phyloP scores from a whole-genome alignment of 2,888 invertebrate genomes.

The Papilio gigon region DNA sequence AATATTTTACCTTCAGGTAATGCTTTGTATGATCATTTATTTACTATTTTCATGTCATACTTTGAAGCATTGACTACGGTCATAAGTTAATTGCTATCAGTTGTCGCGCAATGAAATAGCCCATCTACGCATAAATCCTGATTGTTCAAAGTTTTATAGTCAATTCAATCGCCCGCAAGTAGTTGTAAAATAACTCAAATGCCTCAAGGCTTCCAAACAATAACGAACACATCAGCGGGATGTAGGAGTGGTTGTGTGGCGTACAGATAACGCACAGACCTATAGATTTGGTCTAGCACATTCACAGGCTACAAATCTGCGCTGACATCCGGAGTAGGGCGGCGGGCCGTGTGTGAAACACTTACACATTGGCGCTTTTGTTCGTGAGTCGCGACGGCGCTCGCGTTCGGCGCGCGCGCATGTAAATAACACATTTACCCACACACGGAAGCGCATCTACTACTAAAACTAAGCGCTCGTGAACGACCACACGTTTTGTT shows the following conservation, averaged over 20 bases:
- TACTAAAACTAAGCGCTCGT: conserved; percentile 64
- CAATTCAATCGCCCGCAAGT: conserved; percentile 66
- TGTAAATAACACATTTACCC: conserved; percentile 47
- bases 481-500: conserved; percentile 71
- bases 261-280: conserved; percentile 67
- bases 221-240: conserved; percentile 50
- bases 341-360: conserved; percentile 57
- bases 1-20: not conserved
- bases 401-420: conserved; percentile 52
- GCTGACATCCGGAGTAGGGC: conserved; percentile 80
- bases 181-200: conserved; percentile 72
- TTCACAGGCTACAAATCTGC: conserved; percentile 76
- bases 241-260: conserved; percentile 58
- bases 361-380: conserved; percentile 61
- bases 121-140: conserved; percentile 66
- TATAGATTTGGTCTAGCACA: conserved; percentile 77
- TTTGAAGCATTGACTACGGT: conserved; percentile 64
- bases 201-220: conserved; percentile 62
- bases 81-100: conserved; percentile 67
- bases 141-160: conserved; percentile 74
- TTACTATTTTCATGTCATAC: conserved; percentile 47
- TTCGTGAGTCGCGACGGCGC: conserved; percentile 56
- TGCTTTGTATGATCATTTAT: conserved; percentile 33
- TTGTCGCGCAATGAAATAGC: conserved; percentile 63
- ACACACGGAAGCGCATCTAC: conserved; percentile 51